A percentile compares a stretch with the other conserved stretches of the same genome.
Evolutionary conservation across 1,140 invertebrate species (phyloP).

Genomic region (Trialeurodes vaporariorum): DNA sequence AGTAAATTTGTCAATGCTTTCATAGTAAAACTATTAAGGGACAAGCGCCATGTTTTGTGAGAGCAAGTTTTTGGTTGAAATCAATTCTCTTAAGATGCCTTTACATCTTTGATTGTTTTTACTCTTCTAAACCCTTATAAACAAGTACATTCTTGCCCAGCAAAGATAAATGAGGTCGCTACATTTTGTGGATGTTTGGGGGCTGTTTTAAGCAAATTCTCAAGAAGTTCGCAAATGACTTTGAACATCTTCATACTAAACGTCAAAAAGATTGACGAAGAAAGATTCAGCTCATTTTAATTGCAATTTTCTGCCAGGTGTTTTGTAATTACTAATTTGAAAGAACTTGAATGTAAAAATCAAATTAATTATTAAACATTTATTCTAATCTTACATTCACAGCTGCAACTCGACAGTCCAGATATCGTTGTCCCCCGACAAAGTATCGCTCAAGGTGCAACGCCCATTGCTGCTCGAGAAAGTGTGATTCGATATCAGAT

Average conservation of each 20-base stretch:
- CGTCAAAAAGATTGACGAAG: neutral
- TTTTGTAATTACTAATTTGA: neutral
- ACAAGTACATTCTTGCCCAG: constrained; percentile 32
- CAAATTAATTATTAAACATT: neutral
- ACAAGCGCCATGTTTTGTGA: too few relatives aligned
- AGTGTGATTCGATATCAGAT: constrained; percentile 66
- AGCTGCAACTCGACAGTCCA: constrained; percentile 38
- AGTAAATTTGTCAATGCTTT: too few relatives aligned
- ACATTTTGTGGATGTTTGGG: constrained; percentile 11
- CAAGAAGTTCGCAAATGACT: constrained; percentile 7
- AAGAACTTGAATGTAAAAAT: neutral
- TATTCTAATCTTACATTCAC: constrained; percentile 13
- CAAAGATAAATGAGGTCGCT: constrained; percentile 28
- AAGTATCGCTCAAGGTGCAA: constrained; percentile 46
- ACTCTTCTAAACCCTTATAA: constrained; percentile 2
- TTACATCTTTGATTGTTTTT: constrained; percentile 14
- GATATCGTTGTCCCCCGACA: constrained; percentile 46
- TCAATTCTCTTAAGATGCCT: neutral
- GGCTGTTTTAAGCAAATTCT: too few relatives aligned
- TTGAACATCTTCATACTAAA: constrained; percentile 7
- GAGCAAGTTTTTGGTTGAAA: constrained; percentile 1
- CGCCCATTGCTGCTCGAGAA: constrained; percentile 62
- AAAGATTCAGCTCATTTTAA: constrained; percentile 11
- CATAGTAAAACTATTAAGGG: too few relatives aligned
- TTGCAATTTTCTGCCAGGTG: neutral